phyloP scores from a whole-genome alignment of 2,797 vertebrate species.

The Aeoliscus strigatus region DNA sequence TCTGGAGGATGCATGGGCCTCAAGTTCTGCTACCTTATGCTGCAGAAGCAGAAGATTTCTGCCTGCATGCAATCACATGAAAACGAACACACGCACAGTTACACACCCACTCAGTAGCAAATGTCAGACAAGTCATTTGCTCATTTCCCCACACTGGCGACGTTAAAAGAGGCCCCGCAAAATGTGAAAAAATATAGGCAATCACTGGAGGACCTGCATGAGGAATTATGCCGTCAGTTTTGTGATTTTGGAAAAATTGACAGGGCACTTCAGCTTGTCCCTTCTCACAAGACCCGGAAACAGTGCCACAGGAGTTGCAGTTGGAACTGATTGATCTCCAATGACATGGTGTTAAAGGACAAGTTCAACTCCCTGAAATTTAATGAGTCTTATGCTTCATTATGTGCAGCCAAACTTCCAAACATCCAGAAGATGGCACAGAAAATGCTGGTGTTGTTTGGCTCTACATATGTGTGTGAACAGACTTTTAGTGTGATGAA shows the following conservation, averaged over 20 bases:
- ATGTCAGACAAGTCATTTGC: not conserved
- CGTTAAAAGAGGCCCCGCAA: not conserved
- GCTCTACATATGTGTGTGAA: constrained; percentile 2
- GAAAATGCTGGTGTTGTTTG: not conserved
- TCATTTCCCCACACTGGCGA: not conserved
- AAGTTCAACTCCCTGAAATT: constrained; percentile 6
- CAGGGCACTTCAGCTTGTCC: constrained; percentile 24
- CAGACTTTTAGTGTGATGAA: not conserved
- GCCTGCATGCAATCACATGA: too few species aligned
- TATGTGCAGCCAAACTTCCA: not conserved
- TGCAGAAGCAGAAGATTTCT: too few species aligned
- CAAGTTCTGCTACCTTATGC: too few species aligned
- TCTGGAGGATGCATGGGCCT: too few species aligned
- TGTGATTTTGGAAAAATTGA: constrained; percentile 34
- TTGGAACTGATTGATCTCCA: constrained; percentile 20
- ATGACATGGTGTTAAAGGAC: constrained; percentile 8
- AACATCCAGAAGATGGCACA: not conserved
- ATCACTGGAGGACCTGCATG: not conserved
- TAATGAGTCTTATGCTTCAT: constrained; percentile 8
- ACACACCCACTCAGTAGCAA: too few species aligned
- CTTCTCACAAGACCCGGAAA: constrained; percentile 28
- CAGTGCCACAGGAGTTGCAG: constrained; percentile 10
- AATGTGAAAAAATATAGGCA: constrained; percentile 1
- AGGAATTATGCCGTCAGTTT: constrained; percentile 5
- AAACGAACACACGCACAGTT: too few species aligned